These are phyloP conservation scores for Theretra japonica DNA, from an alignment of 2,888 invertebrate genomes.

Conservation along the genomic window DNA sequence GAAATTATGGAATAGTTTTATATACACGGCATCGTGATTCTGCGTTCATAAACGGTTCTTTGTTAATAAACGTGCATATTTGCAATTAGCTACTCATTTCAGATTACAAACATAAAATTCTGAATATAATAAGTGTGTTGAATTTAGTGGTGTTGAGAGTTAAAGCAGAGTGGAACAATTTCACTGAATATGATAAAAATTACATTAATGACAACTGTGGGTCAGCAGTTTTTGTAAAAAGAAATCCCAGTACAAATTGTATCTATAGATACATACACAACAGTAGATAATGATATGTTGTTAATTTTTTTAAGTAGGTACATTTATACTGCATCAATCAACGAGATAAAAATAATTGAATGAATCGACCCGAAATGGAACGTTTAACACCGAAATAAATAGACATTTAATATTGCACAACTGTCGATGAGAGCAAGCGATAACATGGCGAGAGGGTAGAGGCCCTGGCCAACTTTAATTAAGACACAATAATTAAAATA, in stretches of 20 bases:
- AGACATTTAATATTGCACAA: slow-evolving; percentile 25
- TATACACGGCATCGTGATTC: background rate
- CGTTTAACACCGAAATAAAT: slow-evolving; percentile 18
- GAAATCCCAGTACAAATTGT: background rate
- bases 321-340: slow-evolving; percentile 2
- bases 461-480: slow-evolving; percentile 62
- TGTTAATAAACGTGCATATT: background rate
- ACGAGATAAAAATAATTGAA: slow-evolving; percentile 17
- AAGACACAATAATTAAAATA: slow-evolving; percentile 80
- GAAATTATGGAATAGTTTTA: background rate
- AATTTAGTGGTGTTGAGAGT: background rate
- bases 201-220: background rate
- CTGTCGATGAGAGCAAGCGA: slow-evolving; percentile 23
- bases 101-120: background rate
- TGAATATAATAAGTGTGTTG: background rate
- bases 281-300: background rate
- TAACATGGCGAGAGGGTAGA: slow-evolving; percentile 35
- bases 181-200: background rate
- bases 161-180: background rate
- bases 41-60: background rate
- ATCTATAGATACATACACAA: background rate
- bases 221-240: background rate
- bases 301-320: background rate
- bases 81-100: background rate
- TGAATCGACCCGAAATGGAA: slow-evolving; percentile 16